Percentiles rank a stretch among this genome's conserved stretches.
Conservation (phyloP, 2,797 vertebrate species). For the Potorous gilbertii region DNA sequence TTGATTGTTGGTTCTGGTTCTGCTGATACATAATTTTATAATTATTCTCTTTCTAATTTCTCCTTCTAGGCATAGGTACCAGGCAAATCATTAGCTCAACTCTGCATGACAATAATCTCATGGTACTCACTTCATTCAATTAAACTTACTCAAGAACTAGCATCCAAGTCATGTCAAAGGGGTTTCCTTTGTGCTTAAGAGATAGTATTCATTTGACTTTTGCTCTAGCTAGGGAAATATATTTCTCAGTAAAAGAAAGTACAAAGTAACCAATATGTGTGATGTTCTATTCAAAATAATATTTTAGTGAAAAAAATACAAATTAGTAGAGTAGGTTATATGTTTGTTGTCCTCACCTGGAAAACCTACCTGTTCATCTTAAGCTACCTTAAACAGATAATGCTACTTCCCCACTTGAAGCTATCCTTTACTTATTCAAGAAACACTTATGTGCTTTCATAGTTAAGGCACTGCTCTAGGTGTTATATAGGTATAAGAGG, state of each 20-base stretch:
- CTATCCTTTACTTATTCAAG: background rate
- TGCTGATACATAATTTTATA: background rate
- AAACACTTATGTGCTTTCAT: background rate
- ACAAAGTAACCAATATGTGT: background rate
- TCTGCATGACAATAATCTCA: background rate
- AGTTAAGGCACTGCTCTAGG: background rate
- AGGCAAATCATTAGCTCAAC: background rate
- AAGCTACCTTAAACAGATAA: background rate
- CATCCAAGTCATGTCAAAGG: background rate
- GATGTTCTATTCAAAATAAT: background rate
- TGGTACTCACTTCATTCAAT: background rate
- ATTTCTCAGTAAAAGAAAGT: background rate
- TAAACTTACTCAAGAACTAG: background rate
- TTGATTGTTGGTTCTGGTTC: background rate
- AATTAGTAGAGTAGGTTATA: background rate
- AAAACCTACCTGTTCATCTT: background rate
- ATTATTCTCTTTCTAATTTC: background rate
- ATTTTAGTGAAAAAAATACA: background rate
- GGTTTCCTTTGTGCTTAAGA: background rate
- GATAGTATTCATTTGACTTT: background rate
- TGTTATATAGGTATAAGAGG: too few relatives aligned
- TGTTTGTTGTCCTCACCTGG: background rate
- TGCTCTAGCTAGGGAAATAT: background rate
- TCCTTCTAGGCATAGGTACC: background rate
- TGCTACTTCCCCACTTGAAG: background rate